These are phyloP conservation scores for Equus przewalskii DNA, from an alignment of 2,113 vertebrate species.

Conservation along the genomic window DNA sequence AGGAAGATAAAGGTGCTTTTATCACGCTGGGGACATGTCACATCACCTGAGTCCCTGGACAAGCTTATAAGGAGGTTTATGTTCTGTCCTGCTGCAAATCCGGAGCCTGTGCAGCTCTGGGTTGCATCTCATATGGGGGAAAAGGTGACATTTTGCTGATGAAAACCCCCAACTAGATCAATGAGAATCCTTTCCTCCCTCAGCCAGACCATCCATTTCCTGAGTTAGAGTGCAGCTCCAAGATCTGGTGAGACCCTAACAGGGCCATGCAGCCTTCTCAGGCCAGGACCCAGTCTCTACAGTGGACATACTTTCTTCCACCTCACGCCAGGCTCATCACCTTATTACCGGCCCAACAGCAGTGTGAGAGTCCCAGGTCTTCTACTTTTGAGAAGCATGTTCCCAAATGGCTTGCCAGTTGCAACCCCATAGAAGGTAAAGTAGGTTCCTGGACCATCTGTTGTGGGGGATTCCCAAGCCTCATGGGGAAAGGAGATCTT, in stretches of 20 bases:
- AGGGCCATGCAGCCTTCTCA: neutral
- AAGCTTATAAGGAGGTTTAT: neutral
- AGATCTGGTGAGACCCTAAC: neutral
- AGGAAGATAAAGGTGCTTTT: neutral
- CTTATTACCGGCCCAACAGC: neutral
- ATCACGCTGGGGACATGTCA: neutral
- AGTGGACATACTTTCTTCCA: neutral
- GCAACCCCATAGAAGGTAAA: neutral
- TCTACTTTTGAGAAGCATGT: neutral
- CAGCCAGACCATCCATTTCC: neutral
- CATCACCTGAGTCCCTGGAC: neutral
- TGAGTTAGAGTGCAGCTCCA: neutral
- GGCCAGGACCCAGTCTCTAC: neutral
- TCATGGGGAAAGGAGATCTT: neutral
- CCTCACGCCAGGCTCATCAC: neutral
- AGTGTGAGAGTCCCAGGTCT: neutral
- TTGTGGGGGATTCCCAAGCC: neutral
- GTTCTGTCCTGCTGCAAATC: neutral
- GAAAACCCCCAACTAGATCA: neutral
- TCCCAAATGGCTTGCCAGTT: neutral
- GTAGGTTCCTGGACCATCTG: neutral
- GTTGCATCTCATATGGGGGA: neutral
- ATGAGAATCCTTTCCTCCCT: neutral
- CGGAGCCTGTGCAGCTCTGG: neutral
- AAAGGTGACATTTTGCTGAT: neutral